phyloP scores from a whole-genome alignment of 2,797 vertebrate genomes.

The Peromyscus aztecus region DNA sequence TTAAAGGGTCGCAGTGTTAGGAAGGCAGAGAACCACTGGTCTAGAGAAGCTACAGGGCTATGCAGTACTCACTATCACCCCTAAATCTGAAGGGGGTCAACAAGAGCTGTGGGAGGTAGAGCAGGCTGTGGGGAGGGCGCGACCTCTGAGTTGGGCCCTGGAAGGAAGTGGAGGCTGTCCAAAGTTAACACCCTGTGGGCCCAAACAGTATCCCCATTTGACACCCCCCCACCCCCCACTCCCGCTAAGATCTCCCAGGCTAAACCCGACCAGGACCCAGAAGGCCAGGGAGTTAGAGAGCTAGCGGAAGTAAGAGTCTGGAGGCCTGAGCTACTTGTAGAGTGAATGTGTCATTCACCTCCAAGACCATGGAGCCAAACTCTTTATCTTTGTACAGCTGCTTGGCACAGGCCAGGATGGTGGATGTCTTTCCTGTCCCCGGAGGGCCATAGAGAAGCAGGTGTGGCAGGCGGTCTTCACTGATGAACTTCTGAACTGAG shows the following conservation, averaged over 20 bases:
- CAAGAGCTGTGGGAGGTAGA: not conserved
- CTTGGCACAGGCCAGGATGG: conserved; percentile 95
- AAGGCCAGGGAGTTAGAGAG: not conserved
- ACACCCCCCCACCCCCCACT: not conserved
- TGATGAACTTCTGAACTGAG: conserved; percentile 96
- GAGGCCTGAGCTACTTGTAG: not conserved
- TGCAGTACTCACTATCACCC: not conserved
- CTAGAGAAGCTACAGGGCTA: not conserved
- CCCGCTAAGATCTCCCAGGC: not conserved
- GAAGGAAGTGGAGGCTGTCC: not conserved
- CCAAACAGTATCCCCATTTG: not conserved
- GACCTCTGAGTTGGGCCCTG: not conserved
- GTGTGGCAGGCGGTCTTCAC: conserved; percentile 95
- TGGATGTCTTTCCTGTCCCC: conserved; percentile 97
- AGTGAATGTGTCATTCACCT: conserved; percentile 88
- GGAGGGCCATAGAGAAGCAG: conserved; percentile 98
- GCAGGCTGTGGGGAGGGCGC: not conserved
- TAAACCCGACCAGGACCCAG: not conserved
- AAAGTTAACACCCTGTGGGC: not conserved
- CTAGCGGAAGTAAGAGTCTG: not conserved
- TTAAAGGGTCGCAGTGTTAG: not conserved
- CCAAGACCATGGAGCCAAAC: conserved; percentile 97
- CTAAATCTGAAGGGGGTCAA: not conserved
- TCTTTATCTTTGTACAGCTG: conserved; percentile 96
- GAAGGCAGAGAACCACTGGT: not conserved